Percentiles rank a stretch among this genome's conserved stretches.
phyloP scores from a whole-genome alignment of 2,113 vertebrate genomes.

The Hypocryptadius cinnamomeus region DNA sequence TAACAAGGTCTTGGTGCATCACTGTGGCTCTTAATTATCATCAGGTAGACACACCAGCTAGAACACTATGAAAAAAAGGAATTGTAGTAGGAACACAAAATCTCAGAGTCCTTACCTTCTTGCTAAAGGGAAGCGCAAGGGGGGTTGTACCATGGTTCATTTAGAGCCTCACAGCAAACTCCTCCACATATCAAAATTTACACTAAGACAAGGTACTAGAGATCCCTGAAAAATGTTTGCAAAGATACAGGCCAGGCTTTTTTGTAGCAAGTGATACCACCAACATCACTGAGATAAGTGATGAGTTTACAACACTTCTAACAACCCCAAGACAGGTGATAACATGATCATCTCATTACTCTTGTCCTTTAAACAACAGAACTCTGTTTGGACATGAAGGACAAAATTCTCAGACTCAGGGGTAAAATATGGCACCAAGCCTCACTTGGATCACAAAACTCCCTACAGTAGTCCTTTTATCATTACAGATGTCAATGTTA shows the following conservation, averaged over 20 bases:
- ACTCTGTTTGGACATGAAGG: background rate
- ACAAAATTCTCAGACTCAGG: background rate
- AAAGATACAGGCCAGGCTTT: background rate
- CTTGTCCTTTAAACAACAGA: background rate
- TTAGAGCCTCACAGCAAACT: background rate
- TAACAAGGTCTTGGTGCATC: background rate
- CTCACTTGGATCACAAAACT: background rate
- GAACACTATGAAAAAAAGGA: background rate
- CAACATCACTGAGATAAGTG: background rate
- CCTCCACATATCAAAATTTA: background rate
- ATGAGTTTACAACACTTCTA: background rate
- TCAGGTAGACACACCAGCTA: background rate
- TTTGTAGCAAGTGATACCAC: rapidly evolving
- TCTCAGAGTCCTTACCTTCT: background rate
- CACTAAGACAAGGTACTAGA: background rate
- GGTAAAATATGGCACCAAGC: background rate
- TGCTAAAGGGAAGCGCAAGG: background rate
- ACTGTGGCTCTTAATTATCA: background rate
- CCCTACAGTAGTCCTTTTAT: background rate
- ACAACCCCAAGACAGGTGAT: background rate
- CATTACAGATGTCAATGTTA: background rate
- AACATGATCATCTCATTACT: background rate
- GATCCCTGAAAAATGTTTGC: background rate
- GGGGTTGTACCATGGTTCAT: background rate
- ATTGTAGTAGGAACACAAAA: background rate